Conservation (phyloP, 2,888 invertebrate species). For the Tiphia femorata region DNA sequence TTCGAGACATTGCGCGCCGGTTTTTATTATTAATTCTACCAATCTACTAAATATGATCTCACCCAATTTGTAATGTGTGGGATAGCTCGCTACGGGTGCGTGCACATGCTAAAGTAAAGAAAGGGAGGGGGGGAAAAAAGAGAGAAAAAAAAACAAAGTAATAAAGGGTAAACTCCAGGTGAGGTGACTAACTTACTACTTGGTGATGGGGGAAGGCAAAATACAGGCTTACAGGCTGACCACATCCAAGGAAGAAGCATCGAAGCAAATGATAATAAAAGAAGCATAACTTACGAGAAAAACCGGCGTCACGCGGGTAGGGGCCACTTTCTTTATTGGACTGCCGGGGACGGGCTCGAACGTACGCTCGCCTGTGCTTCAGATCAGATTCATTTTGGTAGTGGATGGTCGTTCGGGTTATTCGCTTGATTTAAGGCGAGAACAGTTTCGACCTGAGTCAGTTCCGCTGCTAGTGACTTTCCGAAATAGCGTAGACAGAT, state of each 20-base stretch:
- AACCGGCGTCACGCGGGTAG: conserved; percentile 64
- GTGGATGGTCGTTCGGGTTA: conserved; percentile 47
- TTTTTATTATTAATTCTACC: too few species aligned
- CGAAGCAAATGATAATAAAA: conserved; percentile 70
- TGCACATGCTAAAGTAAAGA: conserved; percentile 48
- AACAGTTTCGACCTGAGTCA: conserved; percentile 17
- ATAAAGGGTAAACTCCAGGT: not conserved
- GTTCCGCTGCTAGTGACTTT: too few species aligned
- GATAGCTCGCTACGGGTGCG: conserved; percentile 42
- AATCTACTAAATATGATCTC: too few species aligned
- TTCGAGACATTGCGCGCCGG: too few species aligned
- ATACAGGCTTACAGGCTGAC: conserved; percentile 53
- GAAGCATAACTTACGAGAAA: conserved; percentile 70
- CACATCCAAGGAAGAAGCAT: conserved; percentile 64
- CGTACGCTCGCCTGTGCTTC: conserved; percentile 62
- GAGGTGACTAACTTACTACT: too few species aligned
- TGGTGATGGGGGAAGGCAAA: too few species aligned
- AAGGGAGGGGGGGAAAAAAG: not conserved
- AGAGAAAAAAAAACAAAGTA: not conserved
- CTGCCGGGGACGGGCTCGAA: conserved; percentile 54
- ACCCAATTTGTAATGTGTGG: conserved; percentile 13
- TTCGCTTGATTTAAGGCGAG: conserved; percentile 35
- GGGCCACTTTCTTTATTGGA: conserved; percentile 55
- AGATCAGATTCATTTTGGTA: conserved; percentile 60
- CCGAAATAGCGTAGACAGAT: too few species aligned